These are phyloP conservation scores for Chiloscyllium punctatum DNA, from an alignment of 2,797 vertebrate species.

Conservation along the genomic window DNA sequence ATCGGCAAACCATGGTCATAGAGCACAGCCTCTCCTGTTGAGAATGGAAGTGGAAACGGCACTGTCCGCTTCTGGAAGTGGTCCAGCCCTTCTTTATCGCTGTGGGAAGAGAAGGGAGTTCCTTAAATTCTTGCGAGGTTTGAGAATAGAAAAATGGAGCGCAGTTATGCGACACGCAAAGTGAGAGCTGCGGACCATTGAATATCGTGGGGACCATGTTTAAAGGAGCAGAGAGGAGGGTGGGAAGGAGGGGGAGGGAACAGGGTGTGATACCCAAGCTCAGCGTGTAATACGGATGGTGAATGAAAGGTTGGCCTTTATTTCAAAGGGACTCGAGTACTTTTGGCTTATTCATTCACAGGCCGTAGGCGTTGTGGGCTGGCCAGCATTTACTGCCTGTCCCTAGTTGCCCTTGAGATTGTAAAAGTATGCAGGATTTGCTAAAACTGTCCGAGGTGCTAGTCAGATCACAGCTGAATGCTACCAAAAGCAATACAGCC, in stretches of 20 bases:
- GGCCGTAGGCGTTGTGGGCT: no score
- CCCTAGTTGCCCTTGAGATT: no score
- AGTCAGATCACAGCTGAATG: no score
- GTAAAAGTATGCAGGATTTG: no score
- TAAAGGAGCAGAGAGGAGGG: neutral
- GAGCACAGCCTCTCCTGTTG: neutral
- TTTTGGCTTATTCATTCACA: no score
- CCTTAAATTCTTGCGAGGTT: neutral
- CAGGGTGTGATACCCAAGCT: neutral
- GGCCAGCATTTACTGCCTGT: no score
- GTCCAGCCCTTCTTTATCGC: slow-evolving; percentile 18
- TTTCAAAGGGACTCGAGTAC: no score
- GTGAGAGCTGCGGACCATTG: neutral
- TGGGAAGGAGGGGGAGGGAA: neutral
- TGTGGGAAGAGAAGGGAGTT: neutral
- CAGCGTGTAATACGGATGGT: no score
- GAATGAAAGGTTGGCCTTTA: no score
- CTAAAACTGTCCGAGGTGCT: no score
- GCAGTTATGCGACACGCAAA: neutral
- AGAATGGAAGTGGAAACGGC: neutral
- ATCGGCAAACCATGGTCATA: neutral
- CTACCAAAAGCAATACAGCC: no score
- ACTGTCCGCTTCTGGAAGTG: slow-evolving; percentile 7
- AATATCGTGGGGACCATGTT: neutral
- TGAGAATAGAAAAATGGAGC: neutral